Evolutionary conservation across 2,113 vertebrate genomes (phyloP).

Genomic region (Lophotis ruficrista): DNA sequence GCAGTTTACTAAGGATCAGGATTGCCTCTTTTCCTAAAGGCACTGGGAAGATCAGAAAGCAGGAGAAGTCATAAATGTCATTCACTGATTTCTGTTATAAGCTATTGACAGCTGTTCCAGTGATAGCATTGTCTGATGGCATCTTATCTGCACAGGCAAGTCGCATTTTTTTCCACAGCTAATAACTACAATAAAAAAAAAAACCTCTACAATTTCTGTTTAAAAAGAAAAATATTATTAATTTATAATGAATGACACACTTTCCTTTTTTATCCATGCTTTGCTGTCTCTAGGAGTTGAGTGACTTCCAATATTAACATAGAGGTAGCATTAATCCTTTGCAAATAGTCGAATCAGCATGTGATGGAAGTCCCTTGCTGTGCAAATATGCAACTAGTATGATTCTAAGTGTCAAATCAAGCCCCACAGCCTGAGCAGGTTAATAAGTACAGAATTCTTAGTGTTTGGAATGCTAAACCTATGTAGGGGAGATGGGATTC

Average conservation of each 20-base stretch:
- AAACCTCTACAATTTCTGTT: not conserved
- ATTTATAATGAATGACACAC: not conserved
- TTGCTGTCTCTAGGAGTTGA: not conserved
- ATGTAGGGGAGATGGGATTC: not conserved
- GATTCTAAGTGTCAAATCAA: not conserved
- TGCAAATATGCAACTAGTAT: not conserved
- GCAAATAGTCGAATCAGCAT: not conserved
- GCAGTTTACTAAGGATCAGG: not conserved
- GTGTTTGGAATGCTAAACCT: not conserved
- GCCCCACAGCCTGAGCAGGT: not conserved
- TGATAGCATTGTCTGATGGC: not conserved
- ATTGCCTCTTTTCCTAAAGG: not conserved
- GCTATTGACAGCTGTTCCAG: not conserved
- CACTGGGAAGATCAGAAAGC: not conserved
- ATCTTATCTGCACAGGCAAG: not conserved
- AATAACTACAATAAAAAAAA: not conserved
- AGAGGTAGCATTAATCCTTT: not conserved
- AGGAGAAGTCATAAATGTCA: not conserved
- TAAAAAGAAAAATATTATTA: not conserved
- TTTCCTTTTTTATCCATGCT: not conserved
- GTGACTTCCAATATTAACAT: not conserved
- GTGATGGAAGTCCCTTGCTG: not conserved
- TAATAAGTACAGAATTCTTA: not conserved
- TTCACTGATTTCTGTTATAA: not conserved
- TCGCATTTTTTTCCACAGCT: fast-evolving